Evolutionary conservation across 2,888 invertebrate species (phyloP).

Genomic region (Choreutis nemorana): DNA sequence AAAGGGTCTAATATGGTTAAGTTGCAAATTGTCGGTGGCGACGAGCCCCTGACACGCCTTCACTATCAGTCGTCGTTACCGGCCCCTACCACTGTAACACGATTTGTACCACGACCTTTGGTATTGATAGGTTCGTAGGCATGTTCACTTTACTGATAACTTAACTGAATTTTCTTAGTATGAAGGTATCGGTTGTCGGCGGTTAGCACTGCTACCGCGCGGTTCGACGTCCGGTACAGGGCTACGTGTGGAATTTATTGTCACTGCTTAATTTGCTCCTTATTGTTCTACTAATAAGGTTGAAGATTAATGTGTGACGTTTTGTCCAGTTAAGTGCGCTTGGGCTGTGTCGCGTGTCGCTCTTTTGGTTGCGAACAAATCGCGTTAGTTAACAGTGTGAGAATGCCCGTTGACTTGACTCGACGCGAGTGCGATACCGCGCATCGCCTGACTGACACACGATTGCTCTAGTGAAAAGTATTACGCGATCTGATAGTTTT

Average conservation of each 20-base stretch:
- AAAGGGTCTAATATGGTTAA: too few relatives aligned
- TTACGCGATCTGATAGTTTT: slow-evolving; percentile 41
- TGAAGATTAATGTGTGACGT: too few relatives aligned
- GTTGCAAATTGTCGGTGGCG: too few relatives aligned
- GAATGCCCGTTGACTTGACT: slow-evolving; percentile 23
- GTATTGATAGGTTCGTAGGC: too few relatives aligned
- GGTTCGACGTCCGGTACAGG: slow-evolving; percentile 24
- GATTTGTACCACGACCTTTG: too few relatives aligned
- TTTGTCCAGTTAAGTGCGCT: too few relatives aligned
- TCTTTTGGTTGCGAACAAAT: too few relatives aligned
- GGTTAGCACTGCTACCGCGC: slow-evolving; percentile 30
- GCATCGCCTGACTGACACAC: slow-evolving; percentile 21
- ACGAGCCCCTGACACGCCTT: slow-evolving; percentile 24
- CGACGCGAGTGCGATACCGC: slow-evolving; percentile 23
- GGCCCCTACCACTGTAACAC: slow-evolving; percentile 18
- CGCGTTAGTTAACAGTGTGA: slow-evolving; percentile 49
- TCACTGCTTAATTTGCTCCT: too few relatives aligned
- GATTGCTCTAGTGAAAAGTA: slow-evolving; percentile 32
- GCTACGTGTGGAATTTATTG: too few relatives aligned
- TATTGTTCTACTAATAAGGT: too few relatives aligned
- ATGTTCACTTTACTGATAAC: too few relatives aligned
- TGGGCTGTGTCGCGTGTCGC: too few relatives aligned
- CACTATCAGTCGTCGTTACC: slow-evolving; percentile 32
- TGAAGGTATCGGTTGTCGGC: slow-evolving; percentile 14
- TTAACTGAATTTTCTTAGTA: slow-evolving; percentile 6